Evolutionary conservation across 2,113 vertebrate genomes (phyloP).

Genomic region (Trinectes maculatus): DNA sequence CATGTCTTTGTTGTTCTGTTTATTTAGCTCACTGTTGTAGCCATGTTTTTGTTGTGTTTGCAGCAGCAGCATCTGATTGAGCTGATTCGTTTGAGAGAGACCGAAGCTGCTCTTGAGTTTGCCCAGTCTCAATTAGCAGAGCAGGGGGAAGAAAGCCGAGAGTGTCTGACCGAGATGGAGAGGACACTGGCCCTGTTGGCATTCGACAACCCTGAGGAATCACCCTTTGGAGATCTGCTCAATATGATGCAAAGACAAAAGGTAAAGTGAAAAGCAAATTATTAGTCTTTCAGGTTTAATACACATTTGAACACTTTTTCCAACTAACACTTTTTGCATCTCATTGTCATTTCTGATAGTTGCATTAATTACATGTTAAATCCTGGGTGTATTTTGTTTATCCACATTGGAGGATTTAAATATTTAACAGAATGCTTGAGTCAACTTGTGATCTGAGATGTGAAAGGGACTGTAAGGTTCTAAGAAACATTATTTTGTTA

Average conservation of each 20-base stretch:
- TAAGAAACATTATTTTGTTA: too few relatives aligned
- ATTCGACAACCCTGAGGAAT: slow-evolving; percentile 96
- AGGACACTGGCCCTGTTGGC: slow-evolving; percentile 94
- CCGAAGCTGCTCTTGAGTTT: slow-evolving; percentile 96
- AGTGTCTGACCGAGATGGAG: slow-evolving; percentile 98
- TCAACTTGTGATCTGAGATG: too few relatives aligned
- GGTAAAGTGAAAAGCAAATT: slow-evolving; percentile 74
- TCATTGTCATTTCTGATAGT: too few relatives aligned
- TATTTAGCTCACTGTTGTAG: not conserved
- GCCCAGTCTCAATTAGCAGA: slow-evolving; percentile 97
- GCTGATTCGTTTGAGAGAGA: slow-evolving; percentile 96
- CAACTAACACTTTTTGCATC: too few relatives aligned
- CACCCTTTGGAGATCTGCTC: slow-evolving; percentile 95
- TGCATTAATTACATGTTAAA: too few relatives aligned
- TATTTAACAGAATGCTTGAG: too few relatives aligned
- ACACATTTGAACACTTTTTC: too few relatives aligned
- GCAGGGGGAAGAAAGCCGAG: slow-evolving; percentile 96
- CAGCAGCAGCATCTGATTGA: slow-evolving; percentile 99
- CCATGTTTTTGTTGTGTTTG: not conserved
- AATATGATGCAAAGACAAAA: slow-evolving; percentile 99
- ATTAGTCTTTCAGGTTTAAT: not conserved
- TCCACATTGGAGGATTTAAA: too few relatives aligned
- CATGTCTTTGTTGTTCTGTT: not conserved
- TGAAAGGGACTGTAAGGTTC: too few relatives aligned
- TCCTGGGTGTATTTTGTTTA: too few relatives aligned